A percentile compares a stretch with the other conserved stretches of the same genome.
Conservation (phyloP, 2,113 vertebrate species). For the Ranitomeya variabilis region DNA sequence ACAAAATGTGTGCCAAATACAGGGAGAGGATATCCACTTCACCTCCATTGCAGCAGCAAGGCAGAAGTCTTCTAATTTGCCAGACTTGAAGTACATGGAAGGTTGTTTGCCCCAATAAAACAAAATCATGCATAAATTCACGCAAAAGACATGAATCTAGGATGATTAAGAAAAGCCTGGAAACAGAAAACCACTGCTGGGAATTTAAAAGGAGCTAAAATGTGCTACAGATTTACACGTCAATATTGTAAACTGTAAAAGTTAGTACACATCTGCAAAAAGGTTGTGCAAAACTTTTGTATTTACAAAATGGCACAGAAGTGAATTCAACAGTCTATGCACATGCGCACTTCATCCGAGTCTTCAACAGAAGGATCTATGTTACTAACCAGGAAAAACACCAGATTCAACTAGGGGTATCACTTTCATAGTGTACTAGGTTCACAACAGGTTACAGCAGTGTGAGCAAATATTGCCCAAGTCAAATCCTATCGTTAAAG, state of each 20-base stretch:
- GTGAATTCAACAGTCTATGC: slow-evolving; percentile 89
- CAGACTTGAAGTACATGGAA: background rate
- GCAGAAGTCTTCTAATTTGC: slow-evolving; percentile 6
- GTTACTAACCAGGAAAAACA: slow-evolving; percentile 73
- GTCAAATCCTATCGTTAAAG: slow-evolving; percentile 82
- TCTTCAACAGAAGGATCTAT: slow-evolving; percentile 74
- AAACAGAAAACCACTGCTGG: slow-evolving; percentile 3
- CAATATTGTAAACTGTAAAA: slow-evolving; percentile 70
- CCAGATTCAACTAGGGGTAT: slow-evolving; percentile 73
- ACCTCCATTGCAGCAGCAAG: slow-evolving; percentile 9
- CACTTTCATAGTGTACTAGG: slow-evolving; percentile 79
- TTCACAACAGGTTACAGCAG: slow-evolving; percentile 79
- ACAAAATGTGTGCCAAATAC: background rate
- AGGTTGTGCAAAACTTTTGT: slow-evolving; percentile 98
- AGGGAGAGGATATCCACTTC: slow-evolving; percentile 2
- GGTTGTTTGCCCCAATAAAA: background rate
- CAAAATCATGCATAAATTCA: slow-evolving; percentile 29
- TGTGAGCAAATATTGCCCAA: slow-evolving; percentile 93
- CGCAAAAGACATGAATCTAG: slow-evolving; percentile 22
- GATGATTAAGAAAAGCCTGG: background rate
- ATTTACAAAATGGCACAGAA: slow-evolving; percentile 99
- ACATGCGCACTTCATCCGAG: slow-evolving; percentile 87
- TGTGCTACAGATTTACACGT: slow-evolving; percentile 55
- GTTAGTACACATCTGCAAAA: slow-evolving; percentile 77
- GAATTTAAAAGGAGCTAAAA: slow-evolving; percentile 48